Conservation (phyloP, 1,140 invertebrate species). For the Apis florea region DNA sequence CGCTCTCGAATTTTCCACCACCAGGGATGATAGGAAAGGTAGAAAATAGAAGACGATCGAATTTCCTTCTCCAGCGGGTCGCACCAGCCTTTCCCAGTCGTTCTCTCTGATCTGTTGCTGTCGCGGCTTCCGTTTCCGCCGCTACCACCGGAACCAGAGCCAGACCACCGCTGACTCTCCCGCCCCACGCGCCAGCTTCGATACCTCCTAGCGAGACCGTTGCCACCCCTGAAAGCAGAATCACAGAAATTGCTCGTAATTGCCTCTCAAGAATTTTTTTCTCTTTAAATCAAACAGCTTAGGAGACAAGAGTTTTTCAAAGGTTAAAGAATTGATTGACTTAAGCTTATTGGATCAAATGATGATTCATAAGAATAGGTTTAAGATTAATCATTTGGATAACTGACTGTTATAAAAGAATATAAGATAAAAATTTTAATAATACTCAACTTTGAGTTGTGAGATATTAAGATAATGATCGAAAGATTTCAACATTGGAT, state of each 20-base stretch:
- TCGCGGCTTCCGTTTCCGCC: constrained; percentile 55
- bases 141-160: constrained; percentile 60
- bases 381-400: neutral
- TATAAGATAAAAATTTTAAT: too few species aligned
- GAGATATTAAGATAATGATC: neutral
- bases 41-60: constrained; percentile 23
- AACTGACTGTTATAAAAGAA: too few species aligned
- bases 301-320: neutral
- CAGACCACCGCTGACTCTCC: constrained; percentile 62
- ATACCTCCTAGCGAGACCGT: constrained; percentile 67
- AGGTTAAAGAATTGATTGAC: neutral
- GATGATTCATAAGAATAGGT: neutral
- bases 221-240: constrained; percentile 66
- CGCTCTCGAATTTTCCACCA: constrained; percentile 26
- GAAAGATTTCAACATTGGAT: neutral
- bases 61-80: constrained; percentile 22
- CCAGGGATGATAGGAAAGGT: constrained; percentile 16
- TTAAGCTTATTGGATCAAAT: neutral
- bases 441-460: too few species aligned
- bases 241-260: neutral
- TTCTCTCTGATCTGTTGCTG: constrained; percentile 41
- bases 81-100: constrained; percentile 37
- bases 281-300: neutral
- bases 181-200: constrained; percentile 67
- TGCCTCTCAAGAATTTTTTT: neutral